Conservation (phyloP, 2,797 vertebrate genomes). For the Enteromius paludinosus region DNA sequence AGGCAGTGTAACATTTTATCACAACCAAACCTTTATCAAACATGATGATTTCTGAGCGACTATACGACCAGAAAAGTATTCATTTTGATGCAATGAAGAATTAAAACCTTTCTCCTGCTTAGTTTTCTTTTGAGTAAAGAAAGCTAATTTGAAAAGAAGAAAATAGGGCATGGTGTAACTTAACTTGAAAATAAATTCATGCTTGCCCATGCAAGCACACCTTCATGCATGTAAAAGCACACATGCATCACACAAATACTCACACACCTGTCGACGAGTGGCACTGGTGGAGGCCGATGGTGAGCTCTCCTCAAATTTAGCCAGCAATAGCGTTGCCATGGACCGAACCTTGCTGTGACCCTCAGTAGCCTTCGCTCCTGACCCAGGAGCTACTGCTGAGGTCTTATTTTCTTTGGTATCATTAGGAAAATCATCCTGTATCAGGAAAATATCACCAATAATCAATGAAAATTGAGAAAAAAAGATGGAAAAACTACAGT, state of each 20-base stretch:
- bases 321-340: slow-evolving; percentile 90
- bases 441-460: background rate
- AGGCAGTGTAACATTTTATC: slow-evolving; percentile 66
- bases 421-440: slow-evolving; percentile 77
- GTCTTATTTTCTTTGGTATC: slow-evolving; percentile 70
- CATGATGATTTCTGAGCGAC: background rate
- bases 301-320: slow-evolving; percentile 86
- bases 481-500: background rate
- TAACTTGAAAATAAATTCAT: background rate
- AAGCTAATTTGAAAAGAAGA: background rate
- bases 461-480: background rate
- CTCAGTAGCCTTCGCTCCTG: slow-evolving; percentile 67
- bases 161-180: background rate
- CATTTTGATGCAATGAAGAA: background rate
- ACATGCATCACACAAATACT: background rate
- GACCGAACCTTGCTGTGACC: slow-evolving; percentile 87
- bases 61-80: background rate
- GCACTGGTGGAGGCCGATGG: slow-evolving; percentile 58
- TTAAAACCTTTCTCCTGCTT: background rate
- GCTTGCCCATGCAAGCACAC: background rate
- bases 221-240: background rate
- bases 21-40: slow-evolving; percentile 19
- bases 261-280: slow-evolving; percentile 67
- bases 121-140: background rate
- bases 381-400: slow-evolving; percentile 70